These are phyloP conservation scores for Malacoraja senta DNA, from an alignment of 2,797 vertebrate genomes.

Conservation along the genomic window DNA sequence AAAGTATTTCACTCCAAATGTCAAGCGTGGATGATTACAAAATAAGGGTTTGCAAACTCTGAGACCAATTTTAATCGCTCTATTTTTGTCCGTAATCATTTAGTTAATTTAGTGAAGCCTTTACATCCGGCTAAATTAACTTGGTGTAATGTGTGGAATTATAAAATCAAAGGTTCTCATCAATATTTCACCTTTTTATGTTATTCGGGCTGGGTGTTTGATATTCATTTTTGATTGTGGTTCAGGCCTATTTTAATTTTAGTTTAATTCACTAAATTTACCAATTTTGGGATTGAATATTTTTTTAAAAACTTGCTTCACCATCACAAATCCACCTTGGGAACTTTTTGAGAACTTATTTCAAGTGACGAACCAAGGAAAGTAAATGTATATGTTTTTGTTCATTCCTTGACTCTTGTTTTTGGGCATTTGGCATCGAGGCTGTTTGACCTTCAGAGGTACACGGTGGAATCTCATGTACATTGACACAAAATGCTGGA, in stretches of 20 bases:
- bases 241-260: not conserved
- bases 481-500: too few relatives aligned
- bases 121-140: constrained; percentile 69
- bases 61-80: constrained; percentile 43
- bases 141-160: constrained; percentile 63
- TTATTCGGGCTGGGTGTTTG: not conserved
- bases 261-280: not conserved
- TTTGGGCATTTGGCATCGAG: not conserved
- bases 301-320: not conserved
- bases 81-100: constrained; percentile 66
- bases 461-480: not conserved
- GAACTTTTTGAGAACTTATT: not conserved
- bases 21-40: not conserved
- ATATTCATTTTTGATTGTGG: not conserved
- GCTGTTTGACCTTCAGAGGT: not conserved
- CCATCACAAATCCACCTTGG: not conserved
- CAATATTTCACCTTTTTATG: constrained; percentile 34
- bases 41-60: not conserved
- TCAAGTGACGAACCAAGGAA: not conserved
- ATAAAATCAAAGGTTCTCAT: constrained; percentile 68
- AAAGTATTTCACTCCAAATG: not conserved
- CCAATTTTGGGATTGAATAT: not conserved
- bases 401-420: not conserved
- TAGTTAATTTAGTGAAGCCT: constrained; percentile 66
- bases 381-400: too few relatives aligned